phyloP scores from a whole-genome alignment of 2,888 invertebrate genomes.

The Parapristionchus giblindavisi region DNA sequence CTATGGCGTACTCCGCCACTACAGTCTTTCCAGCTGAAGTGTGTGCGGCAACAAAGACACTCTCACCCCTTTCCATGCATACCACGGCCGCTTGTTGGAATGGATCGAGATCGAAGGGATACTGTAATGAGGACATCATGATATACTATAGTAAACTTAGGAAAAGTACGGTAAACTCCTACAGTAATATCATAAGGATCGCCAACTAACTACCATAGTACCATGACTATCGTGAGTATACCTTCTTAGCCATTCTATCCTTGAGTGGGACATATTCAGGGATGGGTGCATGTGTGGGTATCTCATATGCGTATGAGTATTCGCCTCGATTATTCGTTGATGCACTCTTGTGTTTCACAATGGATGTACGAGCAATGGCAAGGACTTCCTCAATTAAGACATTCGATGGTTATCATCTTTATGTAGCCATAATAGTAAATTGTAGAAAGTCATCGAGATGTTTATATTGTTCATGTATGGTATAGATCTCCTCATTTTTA shows the following conservation, averaged over 20 bases:
- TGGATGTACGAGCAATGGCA: too few species aligned
- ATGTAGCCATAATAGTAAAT: too few species aligned
- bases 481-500: too few species aligned
- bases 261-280: slow-evolving; percentile 45
- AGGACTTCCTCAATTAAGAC: too few species aligned
- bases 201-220: neutral
- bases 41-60: slow-evolving; percentile 98
- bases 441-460: too few species aligned
- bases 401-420: too few species aligned
- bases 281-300: slow-evolving; percentile 42
- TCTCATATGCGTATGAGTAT: slow-evolving; percentile 43
- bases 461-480: too few species aligned
- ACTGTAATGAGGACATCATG: slow-evolving; percentile 60
- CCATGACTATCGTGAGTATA: too few species aligned
- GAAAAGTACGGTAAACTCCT: too few species aligned
- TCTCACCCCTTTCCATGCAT: slow-evolving; percentile 86
- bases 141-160: too few species aligned
- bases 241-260: slow-evolving; percentile 52
- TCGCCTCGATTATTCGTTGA: too few species aligned
- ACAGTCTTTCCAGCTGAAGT: slow-evolving; percentile 97
- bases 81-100: slow-evolving; percentile 97
- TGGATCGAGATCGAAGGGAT: slow-evolving; percentile 88
- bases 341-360: too few species aligned
- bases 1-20: slow-evolving; percentile 98
- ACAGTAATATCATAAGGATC: neutral